Evolutionary conservation across 2,888 invertebrate species (phyloP).

Genomic region (Hofmannophila pseudospretella): DNA sequence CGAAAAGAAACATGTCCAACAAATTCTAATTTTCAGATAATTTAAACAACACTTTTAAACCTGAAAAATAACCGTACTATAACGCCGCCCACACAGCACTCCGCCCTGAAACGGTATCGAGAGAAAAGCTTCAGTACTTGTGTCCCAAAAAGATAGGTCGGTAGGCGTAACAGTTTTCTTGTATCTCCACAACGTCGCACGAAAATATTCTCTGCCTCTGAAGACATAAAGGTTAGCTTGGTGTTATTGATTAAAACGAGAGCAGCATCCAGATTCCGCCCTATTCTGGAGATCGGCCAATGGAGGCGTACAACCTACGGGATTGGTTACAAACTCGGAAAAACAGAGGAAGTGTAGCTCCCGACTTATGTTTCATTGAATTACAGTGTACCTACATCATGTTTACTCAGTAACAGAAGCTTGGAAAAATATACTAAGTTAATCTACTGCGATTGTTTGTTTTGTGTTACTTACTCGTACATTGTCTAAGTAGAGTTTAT

Average conservation of each 20-base stretch:
- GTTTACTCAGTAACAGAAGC: conserved; percentile 11
- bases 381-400: conserved; percentile 12
- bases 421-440: conserved; percentile 5
- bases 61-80: conserved; percentile 21
- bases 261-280: conserved; percentile 58
- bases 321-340: conserved; percentile 64
- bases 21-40: no score
- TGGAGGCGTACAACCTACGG: conserved; percentile 30
- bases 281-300: conserved; percentile 44
- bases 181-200: conserved; percentile 21
- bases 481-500: no score
- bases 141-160: conserved; percentile 35
- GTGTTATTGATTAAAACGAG: conserved; percentile 21
- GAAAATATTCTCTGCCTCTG: conserved; percentile 42
- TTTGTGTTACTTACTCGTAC: not conserved
- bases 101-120: conserved; percentile 56
- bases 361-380: conserved; percentile 54
- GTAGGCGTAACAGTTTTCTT: conserved; percentile 52
- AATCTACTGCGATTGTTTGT: conserved; percentile 8
- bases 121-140: conserved; percentile 32
- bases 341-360: conserved; percentile 50
- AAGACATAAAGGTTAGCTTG: conserved; percentile 43
- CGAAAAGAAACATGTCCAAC: no score
- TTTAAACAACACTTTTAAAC: not conserved
- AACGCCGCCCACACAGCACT: conserved; percentile 48